A percentile compares a stretch with the other conserved stretches of the same genome.
phyloP scores from a whole-genome alignment of 2,797 vertebrate genomes.

The Mus caroli region DNA sequence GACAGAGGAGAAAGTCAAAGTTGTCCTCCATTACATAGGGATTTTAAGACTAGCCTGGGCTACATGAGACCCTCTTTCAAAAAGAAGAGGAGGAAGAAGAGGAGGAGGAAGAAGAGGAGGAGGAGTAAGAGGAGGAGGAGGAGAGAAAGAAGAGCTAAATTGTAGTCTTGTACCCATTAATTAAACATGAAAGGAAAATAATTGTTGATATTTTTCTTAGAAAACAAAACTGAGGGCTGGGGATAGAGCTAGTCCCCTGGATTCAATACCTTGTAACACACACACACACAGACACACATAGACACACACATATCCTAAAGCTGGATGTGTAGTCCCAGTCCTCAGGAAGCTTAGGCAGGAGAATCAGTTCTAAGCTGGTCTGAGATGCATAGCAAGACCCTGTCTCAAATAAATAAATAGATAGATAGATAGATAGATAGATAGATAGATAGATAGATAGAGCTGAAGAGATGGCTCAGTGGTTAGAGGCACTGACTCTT shows the following conservation, averaged over 20 bases:
- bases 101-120: rapidly evolving
- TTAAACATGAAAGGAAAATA: neutral
- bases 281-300: neutral
- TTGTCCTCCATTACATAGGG: neutral
- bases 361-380: neutral
- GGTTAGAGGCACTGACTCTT: neutral
- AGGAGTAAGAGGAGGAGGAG: rapidly evolving
- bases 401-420: neutral
- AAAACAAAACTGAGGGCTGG: neutral
- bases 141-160: neutral
- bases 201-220: constrained; percentile 25
- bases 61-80: neutral
- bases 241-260: neutral
- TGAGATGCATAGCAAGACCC: neutral
- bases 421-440: no score
- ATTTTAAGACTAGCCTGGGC: neutral
- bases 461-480: neutral
- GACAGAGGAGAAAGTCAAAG: neutral
- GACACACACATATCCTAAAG: neutral
- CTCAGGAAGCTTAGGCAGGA: neutral
- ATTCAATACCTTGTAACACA: neutral
- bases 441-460: no score
- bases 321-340: neutral
- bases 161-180: neutral
- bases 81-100: neutral